Conservation (phyloP, 2,113 vertebrate genomes). For the Archocentrus centrarchus region DNA sequence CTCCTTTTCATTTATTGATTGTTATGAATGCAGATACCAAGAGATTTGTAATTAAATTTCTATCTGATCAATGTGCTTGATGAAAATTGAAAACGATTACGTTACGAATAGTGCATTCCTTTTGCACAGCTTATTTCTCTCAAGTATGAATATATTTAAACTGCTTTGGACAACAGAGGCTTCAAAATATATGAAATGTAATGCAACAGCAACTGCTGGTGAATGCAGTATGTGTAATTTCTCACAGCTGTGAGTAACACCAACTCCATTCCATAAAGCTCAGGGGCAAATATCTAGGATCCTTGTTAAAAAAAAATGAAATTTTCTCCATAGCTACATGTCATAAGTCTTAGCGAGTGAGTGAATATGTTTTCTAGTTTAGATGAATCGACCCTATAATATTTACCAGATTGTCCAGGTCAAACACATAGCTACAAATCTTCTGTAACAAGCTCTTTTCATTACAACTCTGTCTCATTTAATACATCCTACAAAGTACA, state of each 20-base stretch:
- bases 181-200: not conserved
- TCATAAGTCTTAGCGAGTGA: not conserved
- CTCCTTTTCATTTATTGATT: not conserved
- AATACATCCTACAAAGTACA: not conserved
- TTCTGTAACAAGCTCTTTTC: constrained; percentile 18
- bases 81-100: not conserved
- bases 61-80: not conserved
- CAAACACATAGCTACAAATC: constrained; percentile 9
- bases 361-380: constrained; percentile 12
- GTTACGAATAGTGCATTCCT: not conserved
- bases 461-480: constrained; percentile 3
- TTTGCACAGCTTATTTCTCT: not conserved
- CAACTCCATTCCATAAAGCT: not conserved
- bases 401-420: not conserved
- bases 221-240: not conserved
- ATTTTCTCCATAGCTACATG: not conserved
- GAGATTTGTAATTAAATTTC: not conserved
- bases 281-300: not conserved
- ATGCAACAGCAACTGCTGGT: not conserved
- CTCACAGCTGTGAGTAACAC: not conserved
- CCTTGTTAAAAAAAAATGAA: constrained; percentile 12
- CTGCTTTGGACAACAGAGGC: not conserved
- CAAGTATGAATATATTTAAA: not conserved
- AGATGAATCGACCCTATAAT: not conserved
- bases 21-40: not conserved